phyloP scores from a whole-genome alignment of 2,113 vertebrate species.

The Kryptolebias marmoratus region DNA sequence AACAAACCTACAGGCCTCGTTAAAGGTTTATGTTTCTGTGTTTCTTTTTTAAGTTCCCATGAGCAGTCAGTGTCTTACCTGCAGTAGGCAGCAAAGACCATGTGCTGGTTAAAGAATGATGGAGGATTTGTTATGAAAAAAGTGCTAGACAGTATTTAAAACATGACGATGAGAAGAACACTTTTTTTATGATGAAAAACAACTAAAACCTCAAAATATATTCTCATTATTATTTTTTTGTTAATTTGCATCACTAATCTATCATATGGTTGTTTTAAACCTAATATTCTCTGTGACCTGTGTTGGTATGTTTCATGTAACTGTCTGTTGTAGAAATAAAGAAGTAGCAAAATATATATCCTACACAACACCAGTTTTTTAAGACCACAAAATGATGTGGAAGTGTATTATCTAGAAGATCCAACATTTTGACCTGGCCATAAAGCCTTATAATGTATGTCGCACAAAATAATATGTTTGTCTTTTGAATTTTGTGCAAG shows the following conservation, averaged over 20 bases:
- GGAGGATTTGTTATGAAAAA: not conserved
- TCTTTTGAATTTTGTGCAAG: no score
- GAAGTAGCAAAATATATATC: not conserved
- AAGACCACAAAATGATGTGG: no score
- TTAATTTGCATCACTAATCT: not conserved
- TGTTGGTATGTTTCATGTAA: not conserved
- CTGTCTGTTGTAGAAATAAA: not conserved
- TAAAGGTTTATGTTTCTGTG: constrained; percentile 18
- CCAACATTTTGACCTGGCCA: no score
- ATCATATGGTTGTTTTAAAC: not conserved
- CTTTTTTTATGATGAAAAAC: not conserved
- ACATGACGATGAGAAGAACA: no score
- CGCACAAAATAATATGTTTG: no score
- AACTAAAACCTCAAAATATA: not conserved
- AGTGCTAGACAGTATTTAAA: not conserved
- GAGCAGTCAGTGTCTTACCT: constrained; percentile 6
- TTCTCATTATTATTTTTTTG: no score
- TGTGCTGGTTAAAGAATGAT: not conserved
- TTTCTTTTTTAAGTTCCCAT: not conserved
- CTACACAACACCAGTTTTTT: not conserved
- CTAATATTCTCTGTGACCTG: not conserved
- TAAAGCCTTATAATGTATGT: no score
- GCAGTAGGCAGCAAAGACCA: not conserved
- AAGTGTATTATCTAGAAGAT: no score
- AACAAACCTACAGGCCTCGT: constrained; percentile 67